Evolutionary conservation across 2,888 invertebrate genomes (phyloP), one percentile per base, ranked within the genome.

Genomic region (Octonoba sinensis): DNA sequence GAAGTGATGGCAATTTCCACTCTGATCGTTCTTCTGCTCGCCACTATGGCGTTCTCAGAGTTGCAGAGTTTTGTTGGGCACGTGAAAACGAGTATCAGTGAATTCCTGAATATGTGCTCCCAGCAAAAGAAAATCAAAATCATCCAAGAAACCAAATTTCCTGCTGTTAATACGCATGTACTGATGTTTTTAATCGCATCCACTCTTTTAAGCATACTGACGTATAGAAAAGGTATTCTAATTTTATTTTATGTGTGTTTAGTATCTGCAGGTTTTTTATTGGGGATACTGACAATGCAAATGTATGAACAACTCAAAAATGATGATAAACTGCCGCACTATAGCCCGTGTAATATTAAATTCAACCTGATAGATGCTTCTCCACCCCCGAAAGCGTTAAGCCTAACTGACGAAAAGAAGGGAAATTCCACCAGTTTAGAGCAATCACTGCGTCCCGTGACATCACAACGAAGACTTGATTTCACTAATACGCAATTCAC

Each of bases 291-390:
- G 15, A 20, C 22, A 13, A 49, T 15, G 12, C 11, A 46, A 22
- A 3, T 65, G 15, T 49, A 44, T 16, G 20, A 65, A 1, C 20
- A 24, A 22, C 49, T 47, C 11, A 49, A 2, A 49, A 20, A 20
- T 15, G 18, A 36, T 8, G n/a, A n/a, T 1, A 8, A 18, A 20
- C 49, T 65, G 6, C 65, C 49, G 22, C 16, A 22, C 18, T 24
- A 65, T 49, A 65, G 49, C 16, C 22, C 65, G 13, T 16, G 65
- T 16, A 65, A 49, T n/a, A 54, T 36, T 36, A 36, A 36, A 62
- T 18, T 62, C 44, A 44, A 62, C 16, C n/a, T 62, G n/a, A 8
- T n/a, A 1, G 18, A 44, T 15, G 46, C 18, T 1, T 18, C 62
- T 13, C 62, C 62, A 16, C 18, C 62, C 20, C 46, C 62, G 11